These are phyloP conservation scores for Ciconia boyciana DNA, from an alignment of 2,113 vertebrate species.

Conservation along the genomic window DNA sequence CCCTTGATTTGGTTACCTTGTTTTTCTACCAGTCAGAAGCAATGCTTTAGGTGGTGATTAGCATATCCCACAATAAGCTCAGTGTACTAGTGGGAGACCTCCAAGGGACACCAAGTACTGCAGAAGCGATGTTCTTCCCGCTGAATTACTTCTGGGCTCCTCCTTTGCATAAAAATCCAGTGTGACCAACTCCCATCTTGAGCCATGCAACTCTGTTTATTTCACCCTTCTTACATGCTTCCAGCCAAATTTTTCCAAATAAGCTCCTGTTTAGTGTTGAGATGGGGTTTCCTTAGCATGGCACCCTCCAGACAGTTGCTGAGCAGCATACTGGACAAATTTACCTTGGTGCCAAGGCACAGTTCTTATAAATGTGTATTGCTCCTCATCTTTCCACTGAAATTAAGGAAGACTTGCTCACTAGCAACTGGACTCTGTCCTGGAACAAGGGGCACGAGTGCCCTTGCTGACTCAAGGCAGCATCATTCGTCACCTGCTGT, in stretches of 20 bases:
- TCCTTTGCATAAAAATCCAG: not conserved
- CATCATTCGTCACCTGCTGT: too few relatives aligned
- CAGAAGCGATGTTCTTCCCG: not conserved
- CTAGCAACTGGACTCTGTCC: not conserved
- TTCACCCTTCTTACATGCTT: not conserved
- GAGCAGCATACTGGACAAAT: not conserved
- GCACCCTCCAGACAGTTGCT: not conserved
- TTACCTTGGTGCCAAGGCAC: not conserved
- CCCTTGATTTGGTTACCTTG: not conserved
- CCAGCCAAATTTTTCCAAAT: not conserved
- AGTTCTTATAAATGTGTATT: not conserved
- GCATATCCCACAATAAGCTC: not conserved
- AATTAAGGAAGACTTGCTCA: not conserved
- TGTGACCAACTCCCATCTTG: not conserved
- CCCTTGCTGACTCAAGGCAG: not conserved
- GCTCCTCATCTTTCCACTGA: not conserved
- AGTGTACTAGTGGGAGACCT: not conserved
- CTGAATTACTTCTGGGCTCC: not conserved
- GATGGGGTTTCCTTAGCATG: not conserved
- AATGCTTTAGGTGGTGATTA: not conserved
- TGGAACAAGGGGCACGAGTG: not conserved
- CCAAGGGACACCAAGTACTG: not conserved
- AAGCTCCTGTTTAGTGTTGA: not conserved
- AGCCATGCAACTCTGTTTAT: not conserved
- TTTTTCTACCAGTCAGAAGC: not conserved